Conservation (phyloP, 2,888 invertebrate genomes). For the Lordiphosa andalusiaca region DNA sequence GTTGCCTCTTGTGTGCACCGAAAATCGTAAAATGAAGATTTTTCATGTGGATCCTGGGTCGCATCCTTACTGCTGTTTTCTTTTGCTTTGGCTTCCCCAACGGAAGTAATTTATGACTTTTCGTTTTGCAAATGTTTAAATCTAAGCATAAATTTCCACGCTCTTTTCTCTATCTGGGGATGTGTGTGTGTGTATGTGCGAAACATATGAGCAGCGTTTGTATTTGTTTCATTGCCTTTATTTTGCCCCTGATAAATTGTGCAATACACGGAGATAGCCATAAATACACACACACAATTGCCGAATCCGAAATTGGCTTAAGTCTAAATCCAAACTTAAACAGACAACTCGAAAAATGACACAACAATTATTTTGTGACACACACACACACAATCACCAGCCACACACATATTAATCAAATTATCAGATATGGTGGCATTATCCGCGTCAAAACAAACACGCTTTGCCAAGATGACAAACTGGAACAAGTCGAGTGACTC, state of each 20-base stretch:
- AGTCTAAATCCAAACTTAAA: constrained; percentile 47
- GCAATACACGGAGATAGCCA: constrained; percentile 62
- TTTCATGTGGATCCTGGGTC: constrained; percentile 70
- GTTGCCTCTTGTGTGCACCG: constrained; percentile 29
- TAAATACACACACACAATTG: constrained; percentile 41
- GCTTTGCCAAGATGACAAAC: constrained; percentile 30
- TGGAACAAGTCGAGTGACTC: constrained; percentile 38
- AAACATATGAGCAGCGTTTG: constrained; percentile 65
- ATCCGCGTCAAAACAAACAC: constrained; percentile 70
- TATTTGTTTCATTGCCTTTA: constrained; percentile 69
- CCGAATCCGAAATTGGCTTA: constrained; percentile 52
- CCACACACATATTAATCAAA: constrained; percentile 61
- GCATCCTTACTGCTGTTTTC: constrained; percentile 48
- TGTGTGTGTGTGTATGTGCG: constrained; percentile 26
- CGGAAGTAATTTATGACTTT: constrained; percentile 75
- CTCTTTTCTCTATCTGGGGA: constrained; percentile 11
- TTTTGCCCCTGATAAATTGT: constrained; percentile 71
- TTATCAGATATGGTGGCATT: constrained; percentile 65
- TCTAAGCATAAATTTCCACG: constrained; percentile 69
- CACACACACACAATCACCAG: constrained; percentile 26
- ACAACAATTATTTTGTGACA: constrained; percentile 47
- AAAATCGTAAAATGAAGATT: constrained; percentile 76
- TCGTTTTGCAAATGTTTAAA: constrained; percentile 75
- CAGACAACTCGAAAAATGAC: constrained; percentile 48
- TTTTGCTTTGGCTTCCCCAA: constrained; percentile 65